These are phyloP conservation scores for Choristoneura rosaceana DNA, from an alignment of 2,888 invertebrate species.

Conservation along the genomic window DNA sequence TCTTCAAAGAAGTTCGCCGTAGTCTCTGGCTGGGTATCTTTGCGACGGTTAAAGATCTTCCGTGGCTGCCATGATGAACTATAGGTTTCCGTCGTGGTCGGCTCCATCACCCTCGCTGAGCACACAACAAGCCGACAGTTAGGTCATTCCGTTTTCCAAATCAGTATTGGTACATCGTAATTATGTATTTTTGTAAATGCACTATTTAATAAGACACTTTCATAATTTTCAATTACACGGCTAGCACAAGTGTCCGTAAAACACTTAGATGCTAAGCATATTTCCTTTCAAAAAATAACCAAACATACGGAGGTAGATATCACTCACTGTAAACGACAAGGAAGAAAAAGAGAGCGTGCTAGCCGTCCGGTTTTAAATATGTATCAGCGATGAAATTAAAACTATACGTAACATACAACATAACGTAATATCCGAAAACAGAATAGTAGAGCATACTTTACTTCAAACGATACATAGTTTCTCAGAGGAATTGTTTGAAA, in stretches of 20 bases:
- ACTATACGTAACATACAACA: neutral
- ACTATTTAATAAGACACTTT: neutral
- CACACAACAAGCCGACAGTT: constrained; percentile 72
- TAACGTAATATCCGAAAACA: neutral
- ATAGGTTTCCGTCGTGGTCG: constrained; percentile 34
- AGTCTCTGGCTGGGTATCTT: constrained; percentile 17
- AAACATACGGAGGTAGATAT: neutral
- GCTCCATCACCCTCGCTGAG: constrained; percentile 58
- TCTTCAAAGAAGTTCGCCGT: constrained; percentile 4
- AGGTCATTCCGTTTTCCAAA: constrained; percentile 47
- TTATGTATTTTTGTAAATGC: neutral
- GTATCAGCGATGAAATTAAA: neutral
- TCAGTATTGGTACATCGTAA: neutral
- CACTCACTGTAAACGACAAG: neutral
- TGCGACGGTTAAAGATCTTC: constrained; percentile 42
- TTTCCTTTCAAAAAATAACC: neutral
- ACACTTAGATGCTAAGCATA: neutral
- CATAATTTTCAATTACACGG: neutral
- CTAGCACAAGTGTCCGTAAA: neutral
- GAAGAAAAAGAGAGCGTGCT: neutral
- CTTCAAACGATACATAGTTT: no score
- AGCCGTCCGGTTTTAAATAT: neutral
- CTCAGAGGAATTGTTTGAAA: no score
- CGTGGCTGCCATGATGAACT: constrained; percentile 45
- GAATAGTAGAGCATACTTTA: no score